A percentile compares a stretch with the other conserved stretches of the same genome.
phyloP scores from a whole-genome alignment of 2,888 invertebrate genomes.

The Dryadula phaetusa region DNA sequence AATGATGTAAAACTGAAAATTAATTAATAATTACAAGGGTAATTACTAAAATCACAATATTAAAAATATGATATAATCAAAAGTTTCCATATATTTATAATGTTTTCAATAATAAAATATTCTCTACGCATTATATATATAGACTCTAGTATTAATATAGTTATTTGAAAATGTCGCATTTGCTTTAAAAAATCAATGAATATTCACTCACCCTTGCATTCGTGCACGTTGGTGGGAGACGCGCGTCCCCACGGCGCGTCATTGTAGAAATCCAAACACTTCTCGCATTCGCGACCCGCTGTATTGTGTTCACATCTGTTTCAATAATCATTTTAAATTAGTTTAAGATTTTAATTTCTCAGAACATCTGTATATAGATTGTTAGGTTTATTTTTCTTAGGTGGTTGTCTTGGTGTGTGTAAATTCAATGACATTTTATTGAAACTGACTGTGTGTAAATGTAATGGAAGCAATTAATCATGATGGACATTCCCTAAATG shows the following conservation, averaged over 20 bases:
- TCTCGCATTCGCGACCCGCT: constrained; percentile 96
- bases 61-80: no score
- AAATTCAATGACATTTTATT: not conserved
- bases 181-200: not conserved
- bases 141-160: no score
- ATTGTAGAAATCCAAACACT: constrained; percentile 97
- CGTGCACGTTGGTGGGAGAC: constrained; percentile 94
- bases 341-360: no score
- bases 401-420: not conserved
- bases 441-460: not conserved
- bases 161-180: not conserved
- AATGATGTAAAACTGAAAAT: no score
- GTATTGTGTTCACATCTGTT: constrained; percentile 97
- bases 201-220: constrained; percentile 92
- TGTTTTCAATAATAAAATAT: no score
- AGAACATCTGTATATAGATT: no score
- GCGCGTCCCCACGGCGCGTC: constrained; percentile 98
- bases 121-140: no score
- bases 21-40: no score
- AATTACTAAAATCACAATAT: no score
- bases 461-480: not conserved
- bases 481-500: not conserved
- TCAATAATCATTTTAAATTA: not conserved
- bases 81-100: no score
- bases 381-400: not conserved